Evolutionary conservation across 2,888 invertebrate genomes (phyloP).

Genomic region (Euplexia lucipara): DNA sequence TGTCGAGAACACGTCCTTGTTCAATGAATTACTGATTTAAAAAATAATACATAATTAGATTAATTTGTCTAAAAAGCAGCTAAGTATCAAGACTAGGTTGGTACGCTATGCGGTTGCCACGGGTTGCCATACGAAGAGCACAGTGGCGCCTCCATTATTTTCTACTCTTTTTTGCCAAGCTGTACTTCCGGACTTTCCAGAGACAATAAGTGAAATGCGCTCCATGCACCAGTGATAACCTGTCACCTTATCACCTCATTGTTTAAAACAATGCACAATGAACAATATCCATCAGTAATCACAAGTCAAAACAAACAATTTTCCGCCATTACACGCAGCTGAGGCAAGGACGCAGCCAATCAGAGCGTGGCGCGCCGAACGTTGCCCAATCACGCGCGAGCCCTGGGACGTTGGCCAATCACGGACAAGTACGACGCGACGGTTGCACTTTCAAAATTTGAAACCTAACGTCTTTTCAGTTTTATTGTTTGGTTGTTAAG

Average conservation of each 20-base stretch:
- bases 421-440: constrained; percentile 29
- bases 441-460: constrained; percentile 53
- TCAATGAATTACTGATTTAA: too few relatives aligned
- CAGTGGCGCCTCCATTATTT: too few relatives aligned
- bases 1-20: too few relatives aligned
- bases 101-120: too few relatives aligned
- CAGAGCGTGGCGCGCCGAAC: constrained; percentile 73
- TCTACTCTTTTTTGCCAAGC: too few relatives aligned
- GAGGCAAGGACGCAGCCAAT: constrained; percentile 75
- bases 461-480: constrained; percentile 14
- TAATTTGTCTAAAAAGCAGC: too few relatives aligned
- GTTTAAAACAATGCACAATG: constrained; percentile 52
- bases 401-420: constrained; percentile 49
- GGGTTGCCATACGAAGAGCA: too few relatives aligned
- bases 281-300: constrained; percentile 25
- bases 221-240: constrained; percentile 1
- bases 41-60: too few relatives aligned
- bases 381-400: constrained; percentile 72
- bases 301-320: constrained; percentile 24
- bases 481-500: constrained; percentile 10
- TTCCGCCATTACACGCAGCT: constrained; percentile 49
- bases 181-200: too few relatives aligned
- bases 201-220: constrained; percentile 1
- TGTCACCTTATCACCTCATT: constrained; percentile 25
- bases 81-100: too few relatives aligned